A percentile compares a stretch with the other conserved stretches of the same genome.
These are phyloP conservation scores for Hedychridium roseum DNA, from an alignment of 2,888 invertebrate genomes.

Conservation along the genomic window DNA sequence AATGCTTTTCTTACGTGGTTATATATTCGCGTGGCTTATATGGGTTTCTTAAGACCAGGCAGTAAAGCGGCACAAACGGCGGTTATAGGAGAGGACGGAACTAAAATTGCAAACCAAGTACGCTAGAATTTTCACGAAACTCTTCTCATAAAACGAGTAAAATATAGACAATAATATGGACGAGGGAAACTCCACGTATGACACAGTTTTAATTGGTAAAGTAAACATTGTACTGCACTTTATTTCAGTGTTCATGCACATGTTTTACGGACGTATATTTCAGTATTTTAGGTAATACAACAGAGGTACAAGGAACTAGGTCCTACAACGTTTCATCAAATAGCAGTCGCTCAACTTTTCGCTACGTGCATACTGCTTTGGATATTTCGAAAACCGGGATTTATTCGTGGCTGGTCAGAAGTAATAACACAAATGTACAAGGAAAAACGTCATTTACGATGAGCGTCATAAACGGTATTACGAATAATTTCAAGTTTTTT, in stretches of 20 bases:
- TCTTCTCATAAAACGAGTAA: too few relatives aligned
- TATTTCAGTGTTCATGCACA: too few relatives aligned
- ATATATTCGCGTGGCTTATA: slow-evolving; percentile 60
- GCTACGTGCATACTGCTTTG: slow-evolving; percentile 66
- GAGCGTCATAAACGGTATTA: too few relatives aligned
- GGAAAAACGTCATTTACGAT: not conserved
- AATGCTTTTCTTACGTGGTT: slow-evolving; percentile 62
- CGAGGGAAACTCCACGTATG: too few relatives aligned
- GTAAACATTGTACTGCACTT: too few relatives aligned
- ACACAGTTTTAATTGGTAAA: too few relatives aligned
- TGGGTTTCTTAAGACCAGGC: slow-evolving; percentile 48
- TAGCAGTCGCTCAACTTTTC: slow-evolving; percentile 60
- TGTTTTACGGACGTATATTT: not conserved
- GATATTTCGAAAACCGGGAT: slow-evolving; percentile 69
- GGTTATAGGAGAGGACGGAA: slow-evolving; percentile 46
- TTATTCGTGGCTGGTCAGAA: slow-evolving; percentile 68
- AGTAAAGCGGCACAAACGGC: slow-evolving; percentile 44
- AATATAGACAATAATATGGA: too few relatives aligned
- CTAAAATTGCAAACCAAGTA: slow-evolving; percentile 50
- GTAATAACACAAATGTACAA: slow-evolving; percentile 39
- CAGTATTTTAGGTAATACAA: slow-evolving; percentile 52
- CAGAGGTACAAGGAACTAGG: slow-evolving; percentile 64
- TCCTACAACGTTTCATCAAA: slow-evolving; percentile 62
- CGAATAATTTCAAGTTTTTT: not conserved
- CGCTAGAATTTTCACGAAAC: too few relatives aligned